phyloP scores from a whole-genome alignment of 2,113 vertebrate species.

The Elephas maximus region DNA sequence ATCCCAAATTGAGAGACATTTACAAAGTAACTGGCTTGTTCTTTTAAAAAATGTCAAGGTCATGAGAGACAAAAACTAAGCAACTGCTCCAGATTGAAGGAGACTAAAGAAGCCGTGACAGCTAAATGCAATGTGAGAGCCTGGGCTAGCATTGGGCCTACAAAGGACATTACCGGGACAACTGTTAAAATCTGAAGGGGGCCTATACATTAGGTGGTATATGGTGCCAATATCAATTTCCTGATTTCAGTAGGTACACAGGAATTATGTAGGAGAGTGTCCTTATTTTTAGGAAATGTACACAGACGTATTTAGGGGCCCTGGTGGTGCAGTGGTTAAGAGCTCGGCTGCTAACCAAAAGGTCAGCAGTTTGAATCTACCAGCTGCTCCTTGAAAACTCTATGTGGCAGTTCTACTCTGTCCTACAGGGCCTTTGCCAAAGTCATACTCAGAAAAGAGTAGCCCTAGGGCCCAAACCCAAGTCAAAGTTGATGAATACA shows the following conservation, averaged over 20 bases:
- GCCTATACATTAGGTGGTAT: not conserved
- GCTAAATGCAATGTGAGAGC: not conserved
- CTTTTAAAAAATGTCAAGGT: constrained; percentile 60
- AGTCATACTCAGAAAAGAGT: not conserved
- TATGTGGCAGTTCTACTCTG: too few species aligned
- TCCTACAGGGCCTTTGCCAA: not conserved
- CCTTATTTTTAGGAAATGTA: too few species aligned
- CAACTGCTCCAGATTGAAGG: not conserved
- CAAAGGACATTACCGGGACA: not conserved
- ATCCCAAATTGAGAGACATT: not conserved
- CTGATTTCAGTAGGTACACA: not conserved
- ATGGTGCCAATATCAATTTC: not conserved
- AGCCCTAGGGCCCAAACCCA: not conserved
- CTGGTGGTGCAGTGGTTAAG: too few species aligned
- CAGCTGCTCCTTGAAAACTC: too few species aligned
- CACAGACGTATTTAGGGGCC: too few species aligned
- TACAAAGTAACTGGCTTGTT: constrained; percentile 39
- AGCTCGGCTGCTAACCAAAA: too few species aligned
- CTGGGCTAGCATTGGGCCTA: not conserved
- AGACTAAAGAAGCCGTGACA: not conserved
- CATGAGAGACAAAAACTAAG: not conserved
- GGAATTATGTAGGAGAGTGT: too few species aligned
- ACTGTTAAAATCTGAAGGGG: not conserved
- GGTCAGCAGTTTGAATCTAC: too few species aligned
- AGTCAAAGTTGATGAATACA: not conserved